A percentile compares a stretch with the other conserved stretches of the same genome.
phyloP scores from a whole-genome alignment of 1,140 invertebrate species.

The Drosophila murphyi region DNA sequence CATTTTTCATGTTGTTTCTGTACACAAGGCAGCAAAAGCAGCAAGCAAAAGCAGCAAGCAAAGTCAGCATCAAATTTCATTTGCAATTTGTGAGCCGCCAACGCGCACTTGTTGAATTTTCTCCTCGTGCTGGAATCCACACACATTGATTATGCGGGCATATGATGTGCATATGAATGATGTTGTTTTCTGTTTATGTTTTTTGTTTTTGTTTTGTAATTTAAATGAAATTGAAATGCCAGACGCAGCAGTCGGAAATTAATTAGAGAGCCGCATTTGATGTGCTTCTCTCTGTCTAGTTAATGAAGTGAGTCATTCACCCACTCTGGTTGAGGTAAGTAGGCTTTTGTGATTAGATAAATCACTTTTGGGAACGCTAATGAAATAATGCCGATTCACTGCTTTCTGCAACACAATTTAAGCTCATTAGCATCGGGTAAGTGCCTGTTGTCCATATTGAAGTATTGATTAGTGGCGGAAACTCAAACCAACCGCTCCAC shows the following conservation, averaged over 20 bases:
- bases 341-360: slow-evolving; percentile 39
- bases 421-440: slow-evolving; percentile 47
- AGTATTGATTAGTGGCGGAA: slow-evolving; percentile 37
- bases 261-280: slow-evolving; percentile 46
- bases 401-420: slow-evolving; percentile 38
- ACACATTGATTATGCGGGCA: slow-evolving; percentile 10
- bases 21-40: slow-evolving; percentile 51
- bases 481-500: slow-evolving; percentile 4
- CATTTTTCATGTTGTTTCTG: slow-evolving; percentile 68
- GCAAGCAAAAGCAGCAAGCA: not conserved
- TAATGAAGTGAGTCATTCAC: slow-evolving; percentile 47
- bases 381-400: slow-evolving; percentile 51
- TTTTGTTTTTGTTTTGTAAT: slow-evolving; percentile 45
- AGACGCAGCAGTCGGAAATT: slow-evolving; percentile 53
- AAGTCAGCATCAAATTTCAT: slow-evolving; percentile 65
- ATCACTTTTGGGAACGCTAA: slow-evolving; percentile 53
- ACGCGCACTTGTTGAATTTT: slow-evolving; percentile 67
- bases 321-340: not conserved
- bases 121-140: slow-evolving; percentile 17
- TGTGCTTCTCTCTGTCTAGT: slow-evolving; percentile 8
- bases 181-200: slow-evolving; percentile 5
- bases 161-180: slow-evolving; percentile 60
- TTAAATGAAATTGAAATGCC: slow-evolving; percentile 66
- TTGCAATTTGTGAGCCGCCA: slow-evolving; percentile 45
- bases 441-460: slow-evolving; percentile 35